Percentiles rank a stretch among this genome's conserved stretches.
Evolutionary conservation across 2,888 invertebrate species (phyloP).

Genomic region (Craniophora ligustri): DNA sequence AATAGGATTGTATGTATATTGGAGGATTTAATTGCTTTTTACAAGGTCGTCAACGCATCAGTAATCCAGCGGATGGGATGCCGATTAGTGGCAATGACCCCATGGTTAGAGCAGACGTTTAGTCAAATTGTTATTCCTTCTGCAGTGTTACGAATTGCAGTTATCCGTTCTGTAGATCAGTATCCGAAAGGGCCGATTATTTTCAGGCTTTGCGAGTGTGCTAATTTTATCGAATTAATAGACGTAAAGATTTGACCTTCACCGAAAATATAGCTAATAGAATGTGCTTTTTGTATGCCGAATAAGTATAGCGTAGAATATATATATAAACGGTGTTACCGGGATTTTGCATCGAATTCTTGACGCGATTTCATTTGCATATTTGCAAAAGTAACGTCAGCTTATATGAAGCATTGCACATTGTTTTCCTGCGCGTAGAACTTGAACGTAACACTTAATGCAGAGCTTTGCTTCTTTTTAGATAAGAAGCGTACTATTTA

Average conservation of each 20-base stretch:
- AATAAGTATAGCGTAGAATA: not conserved
- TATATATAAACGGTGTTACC: not conserved
- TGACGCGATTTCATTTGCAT: not conserved
- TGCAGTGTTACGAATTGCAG: constrained; percentile 15
- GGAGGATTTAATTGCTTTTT: constrained; percentile 22
- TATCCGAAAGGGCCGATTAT: not conserved
- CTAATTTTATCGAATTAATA: constrained; percentile 21
- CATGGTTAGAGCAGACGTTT: constrained; percentile 14
- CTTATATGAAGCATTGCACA: constrained; percentile 34
- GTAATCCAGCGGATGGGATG: constrained; percentile 18
- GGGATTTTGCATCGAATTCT: constrained; percentile 8
- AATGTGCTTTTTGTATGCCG: constrained; percentile 7
- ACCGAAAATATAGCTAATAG: constrained; percentile 6
- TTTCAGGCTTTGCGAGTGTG: constrained; percentile 27
- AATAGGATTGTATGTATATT: constrained; percentile 3
- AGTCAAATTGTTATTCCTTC: constrained; percentile 13
- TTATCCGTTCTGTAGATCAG: not conserved
- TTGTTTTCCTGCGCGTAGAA: constrained; percentile 32
- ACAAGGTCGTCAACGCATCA: constrained; percentile 39
- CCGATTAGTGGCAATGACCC: constrained; percentile 42
- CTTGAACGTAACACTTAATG: constrained; percentile 24
- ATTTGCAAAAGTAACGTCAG: constrained; percentile 29
- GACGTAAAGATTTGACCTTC: constrained; percentile 32
- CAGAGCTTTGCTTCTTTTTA: constrained; percentile 52
- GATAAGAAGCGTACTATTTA: constrained; percentile 56